Evolutionary conservation across 2,113 vertebrate genomes (phyloP).

Genomic region (Melanostigma gelatinosum): DNA sequence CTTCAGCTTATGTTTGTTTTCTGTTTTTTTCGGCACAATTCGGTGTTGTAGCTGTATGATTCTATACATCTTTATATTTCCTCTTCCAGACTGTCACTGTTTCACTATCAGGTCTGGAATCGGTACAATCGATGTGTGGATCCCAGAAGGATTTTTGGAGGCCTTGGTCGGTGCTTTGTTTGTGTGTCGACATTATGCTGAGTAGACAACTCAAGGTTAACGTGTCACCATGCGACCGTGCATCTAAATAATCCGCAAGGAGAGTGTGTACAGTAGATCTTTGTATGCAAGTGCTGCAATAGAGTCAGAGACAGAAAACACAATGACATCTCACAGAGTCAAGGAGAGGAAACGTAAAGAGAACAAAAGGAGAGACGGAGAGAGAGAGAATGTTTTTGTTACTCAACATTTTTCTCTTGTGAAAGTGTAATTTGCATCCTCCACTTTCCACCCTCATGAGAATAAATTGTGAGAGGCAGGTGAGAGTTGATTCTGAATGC

Average conservation of each 20-base stretch:
- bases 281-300: constrained; percentile 5
- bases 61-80: neutral
- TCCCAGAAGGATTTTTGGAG: constrained; percentile 8
- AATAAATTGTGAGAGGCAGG: constrained; percentile 17
- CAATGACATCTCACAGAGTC: too few species aligned
- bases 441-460: neutral
- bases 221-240: constrained; percentile 34
- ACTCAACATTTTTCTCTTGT: too few species aligned
- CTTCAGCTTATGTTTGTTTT: neutral
- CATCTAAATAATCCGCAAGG: constrained; percentile 29
- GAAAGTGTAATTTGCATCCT: too few species aligned
- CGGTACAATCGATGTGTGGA: constrained; percentile 27
- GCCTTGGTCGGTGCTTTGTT: constrained; percentile 25
- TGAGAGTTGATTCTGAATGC: constrained; percentile 17
- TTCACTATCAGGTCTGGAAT: constrained; percentile 34
- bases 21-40: neutral
- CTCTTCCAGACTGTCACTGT: neutral
- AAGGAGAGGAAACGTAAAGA: too few species aligned
- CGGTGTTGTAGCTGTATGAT: neutral
- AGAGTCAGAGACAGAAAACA: too few species aligned
- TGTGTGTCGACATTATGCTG: constrained; percentile 7
- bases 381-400: too few species aligned
- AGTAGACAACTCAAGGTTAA: constrained; percentile 28
- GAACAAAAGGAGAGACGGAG: too few species aligned
- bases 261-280: neutral